A percentile compares a stretch with the other conserved stretches of the same genome.
Evolutionary conservation across 1,140 invertebrate species (phyloP).

Genomic region (Drosophila serrata): DNA sequence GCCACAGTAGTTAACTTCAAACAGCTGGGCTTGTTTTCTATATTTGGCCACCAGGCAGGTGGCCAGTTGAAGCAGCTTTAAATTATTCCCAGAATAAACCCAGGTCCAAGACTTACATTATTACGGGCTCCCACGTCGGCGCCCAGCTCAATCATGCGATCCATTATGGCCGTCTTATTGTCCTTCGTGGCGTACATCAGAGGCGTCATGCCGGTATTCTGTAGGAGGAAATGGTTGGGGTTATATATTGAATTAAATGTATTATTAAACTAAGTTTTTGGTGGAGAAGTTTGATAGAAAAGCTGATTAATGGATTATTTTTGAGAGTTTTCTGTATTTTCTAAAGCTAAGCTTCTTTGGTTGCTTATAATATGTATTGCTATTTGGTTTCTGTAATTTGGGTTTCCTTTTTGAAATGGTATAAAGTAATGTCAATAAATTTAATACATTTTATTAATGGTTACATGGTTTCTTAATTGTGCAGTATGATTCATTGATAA

Average conservation of each 20-base stretch:
- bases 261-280: background rate
- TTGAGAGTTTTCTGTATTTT: background rate
- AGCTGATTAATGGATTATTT: background rate
- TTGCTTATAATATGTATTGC: background rate
- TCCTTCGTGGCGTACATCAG: slow-evolving; percentile 98
- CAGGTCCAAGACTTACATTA: slow-evolving; percentile 89
- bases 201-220: slow-evolving; percentile 96
- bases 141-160: slow-evolving; percentile 95
- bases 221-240: slow-evolving; percentile 71
- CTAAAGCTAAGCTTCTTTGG: too few relatives aligned
- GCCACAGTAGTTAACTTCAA: slow-evolving; percentile 11
- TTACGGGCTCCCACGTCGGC: slow-evolving; percentile 96
- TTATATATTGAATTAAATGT: background rate
- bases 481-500: background rate
- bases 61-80: slow-evolving; percentile 22
- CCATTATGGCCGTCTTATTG: slow-evolving; percentile 94
- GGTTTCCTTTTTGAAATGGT: background rate
- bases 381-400: background rate
- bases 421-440: background rate
- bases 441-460: background rate
- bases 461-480: background rate
- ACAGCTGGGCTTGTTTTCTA: slow-evolving; percentile 48
- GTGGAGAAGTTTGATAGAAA: too few relatives aligned
- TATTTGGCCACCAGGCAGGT: slow-evolving; percentile 33
- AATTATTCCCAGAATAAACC: slow-evolving; percentile 35